A percentile compares a stretch with the other conserved stretches of the same genome.
Evolutionary conservation across 2,113 vertebrate genomes (phyloP).

Genomic region (Empidonax alnorum): DNA sequence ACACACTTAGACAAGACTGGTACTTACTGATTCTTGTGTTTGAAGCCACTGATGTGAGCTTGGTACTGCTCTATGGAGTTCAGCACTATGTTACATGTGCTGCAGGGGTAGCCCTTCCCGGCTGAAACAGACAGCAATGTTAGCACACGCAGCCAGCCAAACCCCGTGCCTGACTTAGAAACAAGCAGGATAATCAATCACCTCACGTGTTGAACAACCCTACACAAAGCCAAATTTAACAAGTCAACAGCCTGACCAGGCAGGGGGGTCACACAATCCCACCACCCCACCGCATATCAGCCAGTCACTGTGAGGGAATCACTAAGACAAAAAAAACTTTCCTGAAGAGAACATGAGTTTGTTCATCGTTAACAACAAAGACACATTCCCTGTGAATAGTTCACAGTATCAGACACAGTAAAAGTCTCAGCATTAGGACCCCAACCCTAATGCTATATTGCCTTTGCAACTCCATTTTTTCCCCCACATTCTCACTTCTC

Average conservation of each 20-base stretch:
- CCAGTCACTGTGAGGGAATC: background rate
- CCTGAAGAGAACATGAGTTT: background rate
- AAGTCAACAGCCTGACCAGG: background rate
- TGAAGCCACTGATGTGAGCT: slow-evolving; percentile 95
- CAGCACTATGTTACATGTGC: slow-evolving; percentile 91
- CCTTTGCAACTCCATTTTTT: background rate
- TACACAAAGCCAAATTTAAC: background rate
- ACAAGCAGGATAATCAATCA: slow-evolving; percentile 3
- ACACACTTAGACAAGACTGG: background rate
- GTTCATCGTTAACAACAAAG: background rate
- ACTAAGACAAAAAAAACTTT: background rate
- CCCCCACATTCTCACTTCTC: background rate
- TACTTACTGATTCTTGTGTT: slow-evolving; percentile 98
- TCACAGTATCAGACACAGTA: background rate
- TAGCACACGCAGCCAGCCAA: slow-evolving; percentile 44
- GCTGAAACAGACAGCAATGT: slow-evolving; percentile 79
- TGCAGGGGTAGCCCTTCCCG: slow-evolving; percentile 92
- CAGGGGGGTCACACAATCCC: background rate
- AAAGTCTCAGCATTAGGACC: background rate
- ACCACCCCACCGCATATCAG: background rate
- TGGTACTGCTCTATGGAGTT: slow-evolving; percentile 99
- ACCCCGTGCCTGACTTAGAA: background rate
- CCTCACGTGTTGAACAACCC: background rate
- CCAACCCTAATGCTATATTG: background rate
- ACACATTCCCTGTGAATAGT: background rate